Evolutionary conservation across 2,113 vertebrate genomes (phyloP).

Genomic region (Cacatua alba): DNA sequence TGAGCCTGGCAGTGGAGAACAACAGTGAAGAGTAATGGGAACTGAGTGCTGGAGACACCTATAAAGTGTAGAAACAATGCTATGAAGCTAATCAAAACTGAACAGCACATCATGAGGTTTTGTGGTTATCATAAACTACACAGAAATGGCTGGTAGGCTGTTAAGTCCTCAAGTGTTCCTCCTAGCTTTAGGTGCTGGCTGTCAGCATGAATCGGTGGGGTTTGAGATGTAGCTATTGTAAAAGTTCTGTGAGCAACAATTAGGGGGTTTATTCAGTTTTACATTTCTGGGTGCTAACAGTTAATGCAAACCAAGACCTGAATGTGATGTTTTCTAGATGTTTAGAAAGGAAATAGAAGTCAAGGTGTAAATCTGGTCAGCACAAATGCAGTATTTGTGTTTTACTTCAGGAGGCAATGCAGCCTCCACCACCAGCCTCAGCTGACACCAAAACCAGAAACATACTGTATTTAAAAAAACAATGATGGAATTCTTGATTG

Average conservation of each 20-base stretch:
- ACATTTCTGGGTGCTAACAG: background rate
- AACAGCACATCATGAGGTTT: background rate
- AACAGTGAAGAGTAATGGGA: background rate
- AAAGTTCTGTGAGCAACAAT: background rate
- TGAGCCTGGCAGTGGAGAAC: background rate
- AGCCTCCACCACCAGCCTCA: background rate
- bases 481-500: background rate
- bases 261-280: background rate
- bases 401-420: background rate
- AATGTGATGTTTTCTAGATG: background rate
- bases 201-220: background rate
- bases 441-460: background rate
- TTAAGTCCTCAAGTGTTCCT: background rate
- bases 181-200: background rate
- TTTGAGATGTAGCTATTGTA: background rate
- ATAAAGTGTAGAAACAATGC: background rate
- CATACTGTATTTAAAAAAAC: background rate
- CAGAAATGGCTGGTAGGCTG: background rate
- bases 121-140: background rate
- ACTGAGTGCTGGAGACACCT: background rate
- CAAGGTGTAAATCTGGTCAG: background rate
- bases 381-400: background rate
- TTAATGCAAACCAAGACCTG: background rate
- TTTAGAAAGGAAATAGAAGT: background rate
- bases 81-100: background rate